phyloP scores from a whole-genome alignment of 2,113 vertebrate species.

The Chelonoidis abingdonii region DNA sequence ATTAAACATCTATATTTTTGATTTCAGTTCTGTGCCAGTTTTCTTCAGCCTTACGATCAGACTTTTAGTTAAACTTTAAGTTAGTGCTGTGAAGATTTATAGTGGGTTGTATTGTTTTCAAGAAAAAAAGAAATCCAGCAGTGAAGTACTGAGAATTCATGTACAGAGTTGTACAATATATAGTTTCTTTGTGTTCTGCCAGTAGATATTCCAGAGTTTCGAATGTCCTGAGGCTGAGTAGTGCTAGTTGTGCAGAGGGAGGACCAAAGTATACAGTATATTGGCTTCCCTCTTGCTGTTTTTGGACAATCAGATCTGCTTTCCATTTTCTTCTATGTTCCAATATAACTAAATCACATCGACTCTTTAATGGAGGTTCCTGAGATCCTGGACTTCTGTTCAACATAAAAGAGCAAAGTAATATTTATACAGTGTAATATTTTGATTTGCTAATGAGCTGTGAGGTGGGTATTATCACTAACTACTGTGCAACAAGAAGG shows the following conservation, averaged over 20 bases:
- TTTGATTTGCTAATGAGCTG: conserved; percentile 64
- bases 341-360: conserved; percentile 54
- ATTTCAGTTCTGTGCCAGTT: neutral
- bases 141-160: conserved; percentile 1
- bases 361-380: conserved; percentile 34
- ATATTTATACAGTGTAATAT: conserved; percentile 63
- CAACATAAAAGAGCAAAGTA: conserved; percentile 59
- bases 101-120: conserved; percentile 12
- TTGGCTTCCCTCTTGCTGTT: conserved; percentile 63
- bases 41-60: neutral
- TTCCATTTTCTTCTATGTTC: conserved; percentile 63
- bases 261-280: conserved; percentile 54
- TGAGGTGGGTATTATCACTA: conserved; percentile 61
- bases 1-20: conserved; percentile 25
- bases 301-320: conserved; percentile 53
- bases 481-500: conserved; percentile 51
- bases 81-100: neutral
- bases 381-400: conserved; percentile 54
- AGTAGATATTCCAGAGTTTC: conserved; percentile 18
- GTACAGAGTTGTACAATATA: neutral
- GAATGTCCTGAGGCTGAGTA: conserved; percentile 44
- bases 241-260: conserved; percentile 23
- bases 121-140: fast-evolving
- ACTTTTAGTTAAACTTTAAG: neutral
- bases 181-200: conserved; percentile 63